Base-by-base conservation (phyloP, 2,888 invertebrate species). In the Selenia dentaria region DNA sequence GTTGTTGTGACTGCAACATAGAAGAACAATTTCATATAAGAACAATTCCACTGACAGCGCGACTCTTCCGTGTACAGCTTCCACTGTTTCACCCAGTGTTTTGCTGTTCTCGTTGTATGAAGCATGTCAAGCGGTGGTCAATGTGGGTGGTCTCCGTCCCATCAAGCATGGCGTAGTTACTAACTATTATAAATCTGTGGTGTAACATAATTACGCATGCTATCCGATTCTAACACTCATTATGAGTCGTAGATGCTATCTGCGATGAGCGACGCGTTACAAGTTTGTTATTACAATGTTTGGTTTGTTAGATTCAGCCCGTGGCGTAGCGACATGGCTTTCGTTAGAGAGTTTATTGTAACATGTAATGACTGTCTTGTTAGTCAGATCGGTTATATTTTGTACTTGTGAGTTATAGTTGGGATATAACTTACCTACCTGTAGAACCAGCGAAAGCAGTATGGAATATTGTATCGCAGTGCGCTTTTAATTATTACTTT, bases 181-280 rank as follows among this genome's bases (percentile, higher is more conserved):
- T 22, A 22, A 22, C 22, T 22, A 8, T 8, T 22, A 22, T 22
- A 8, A 22, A 22, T 22, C 22, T 22, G 8, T 22, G 22, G 44
- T 18, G n/a, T n/a, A n/a, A 43, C 34, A 41, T 55, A 52, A 55
- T 55, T 55, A 52, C 43, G 39, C 25, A 54, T 57, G 44, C 43
- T 34, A 49, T 47, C 51, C 36, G 52, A 38, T 51, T 33, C 41
- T 18, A 48, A 56, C 61, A 63, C 48, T 72, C 71, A 72, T 74
- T 71, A 70, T 67, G 57, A 62, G 56, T 63, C 58, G 64, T 56
- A 60, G 75, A 74, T 75, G 51, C 60, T 74, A 75, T 75, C 74
- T 62, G 39, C 44, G 51, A 64, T 63, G 54, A 58, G 37, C 49
- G 47, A 54, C 54, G 57, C 48, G 47, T 43, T 51, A 55, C 50